Base-by-base conservation (phyloP, 2,888 invertebrate species). In the Agelastica alni region DNA sequence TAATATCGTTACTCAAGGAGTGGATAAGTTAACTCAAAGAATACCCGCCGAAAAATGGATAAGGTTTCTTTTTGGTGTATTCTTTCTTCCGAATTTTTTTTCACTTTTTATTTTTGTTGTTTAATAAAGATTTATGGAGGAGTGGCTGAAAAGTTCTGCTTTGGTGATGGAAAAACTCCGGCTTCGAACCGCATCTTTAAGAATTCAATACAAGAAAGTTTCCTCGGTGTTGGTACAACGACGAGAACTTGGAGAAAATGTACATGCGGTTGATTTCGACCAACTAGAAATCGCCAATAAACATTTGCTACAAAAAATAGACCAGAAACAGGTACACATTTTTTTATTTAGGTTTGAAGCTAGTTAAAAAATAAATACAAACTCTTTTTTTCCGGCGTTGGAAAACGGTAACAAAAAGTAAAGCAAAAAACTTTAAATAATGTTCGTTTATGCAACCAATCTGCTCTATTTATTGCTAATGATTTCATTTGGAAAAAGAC, bases 181-280 rank as follows among this genome's bases (percentile, higher is more conserved):
- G 36, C 73, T 86, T 1, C 74, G 84, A 51, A 83, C 80, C 0
- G 79, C 81, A 49, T 83, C 83, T 1, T 63, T 82, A 0, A 84
- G 81, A 67, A 76, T 78, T 0, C 81, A 81, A 56, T 79, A 79
- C 63, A 77, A 73, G 31, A 83, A 83, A 68, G 68, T 84, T 0
- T 81, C 79, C 55, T 75, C 78, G 0, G 81, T 83, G 56, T 78
- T 85, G 1, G 74, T 77, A 20, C 77, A 81, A 4, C 82, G 84
- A 58, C 76, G 78, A 3, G 84, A 85, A 64, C 65, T 85, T 0
- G 83, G 83, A 9, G 83, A 84, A 55, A 79, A 78, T 39, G 69
- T 87, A 1, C 77, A 82, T 44, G 79, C 82, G 0, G 81, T 85
- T 0, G 87, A 87, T 68, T 86, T 86, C 60, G 83, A 86, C 20